phyloP scores from a whole-genome alignment of 2,888 invertebrate genomes.

The Leptinotarsa haldemani region DNA sequence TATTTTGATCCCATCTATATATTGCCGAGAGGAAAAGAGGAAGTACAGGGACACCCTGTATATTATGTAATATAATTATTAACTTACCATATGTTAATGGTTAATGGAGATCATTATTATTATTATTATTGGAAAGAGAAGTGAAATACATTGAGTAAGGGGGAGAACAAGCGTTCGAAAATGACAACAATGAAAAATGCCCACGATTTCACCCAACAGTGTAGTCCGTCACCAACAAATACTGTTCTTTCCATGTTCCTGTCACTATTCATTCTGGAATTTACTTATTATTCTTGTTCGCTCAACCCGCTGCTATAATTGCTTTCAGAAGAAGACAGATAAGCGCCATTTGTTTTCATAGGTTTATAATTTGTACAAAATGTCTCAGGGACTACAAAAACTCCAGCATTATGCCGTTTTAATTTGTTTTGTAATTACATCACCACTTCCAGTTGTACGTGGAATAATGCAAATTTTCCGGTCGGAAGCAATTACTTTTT shows the following conservation, averaged over 20 bases:
- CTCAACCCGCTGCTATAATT: background rate
- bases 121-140: no score
- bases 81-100: no score
- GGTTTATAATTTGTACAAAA: constrained; percentile 8
- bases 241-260: background rate
- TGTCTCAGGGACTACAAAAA: constrained; percentile 8
- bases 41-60: no score
- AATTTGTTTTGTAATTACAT: constrained; percentile 14
- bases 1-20: no score
- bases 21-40: no score
- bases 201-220: background rate
- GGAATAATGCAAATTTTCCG: background rate
- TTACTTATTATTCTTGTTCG: background rate
- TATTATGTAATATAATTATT: no score
- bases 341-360: background rate
- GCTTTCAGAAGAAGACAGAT: constrained; percentile 1
- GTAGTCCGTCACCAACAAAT: background rate
- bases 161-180: no score
- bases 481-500: background rate
- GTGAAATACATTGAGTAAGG: no score
- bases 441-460: background rate
- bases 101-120: no score
- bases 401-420: background rate
- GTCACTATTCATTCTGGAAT: background rate
- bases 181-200: no score